Conservation (phyloP, 2,113 vertebrate genomes). For the Calidris pygmaea region DNA sequence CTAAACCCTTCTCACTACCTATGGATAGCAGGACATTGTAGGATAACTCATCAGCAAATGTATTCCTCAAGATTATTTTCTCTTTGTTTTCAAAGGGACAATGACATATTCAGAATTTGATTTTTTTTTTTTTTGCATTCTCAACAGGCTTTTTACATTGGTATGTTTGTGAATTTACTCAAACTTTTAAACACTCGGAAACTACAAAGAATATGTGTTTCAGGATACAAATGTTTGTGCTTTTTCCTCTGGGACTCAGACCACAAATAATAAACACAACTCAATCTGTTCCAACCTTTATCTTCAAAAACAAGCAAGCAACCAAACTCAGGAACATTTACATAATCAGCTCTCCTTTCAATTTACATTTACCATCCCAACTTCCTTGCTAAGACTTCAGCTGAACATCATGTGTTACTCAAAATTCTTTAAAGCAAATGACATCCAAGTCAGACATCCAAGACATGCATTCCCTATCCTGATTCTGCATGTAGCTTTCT, state of each 20-base stretch:
- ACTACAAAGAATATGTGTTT: background rate
- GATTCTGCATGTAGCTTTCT: background rate
- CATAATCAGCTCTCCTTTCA: background rate
- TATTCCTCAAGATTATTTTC: background rate
- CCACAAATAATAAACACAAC: slow-evolving; percentile 19
- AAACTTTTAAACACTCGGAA: background rate
- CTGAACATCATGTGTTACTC: background rate
- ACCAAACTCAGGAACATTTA: slow-evolving; percentile 20
- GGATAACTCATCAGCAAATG: background rate
- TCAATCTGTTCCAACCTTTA: slow-evolving; percentile 38
- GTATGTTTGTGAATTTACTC: background rate
- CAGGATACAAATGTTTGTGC: background rate
- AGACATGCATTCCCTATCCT: background rate
- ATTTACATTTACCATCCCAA: background rate
- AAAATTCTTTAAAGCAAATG: background rate
- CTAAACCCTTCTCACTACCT: background rate
- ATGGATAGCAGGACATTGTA: too few species aligned
- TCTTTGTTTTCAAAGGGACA: background rate
- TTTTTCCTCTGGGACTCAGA: background rate
- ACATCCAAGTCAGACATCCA: background rate
- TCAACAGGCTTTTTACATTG: background rate
- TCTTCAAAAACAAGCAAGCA: slow-evolving; percentile 37
- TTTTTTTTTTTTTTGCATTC: background rate
- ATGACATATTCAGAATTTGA: background rate
- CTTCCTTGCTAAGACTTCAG: background rate